Evolutionary conservation across 2,888 invertebrate genomes (phyloP).

Genomic region (Choreutis nemorana): DNA sequence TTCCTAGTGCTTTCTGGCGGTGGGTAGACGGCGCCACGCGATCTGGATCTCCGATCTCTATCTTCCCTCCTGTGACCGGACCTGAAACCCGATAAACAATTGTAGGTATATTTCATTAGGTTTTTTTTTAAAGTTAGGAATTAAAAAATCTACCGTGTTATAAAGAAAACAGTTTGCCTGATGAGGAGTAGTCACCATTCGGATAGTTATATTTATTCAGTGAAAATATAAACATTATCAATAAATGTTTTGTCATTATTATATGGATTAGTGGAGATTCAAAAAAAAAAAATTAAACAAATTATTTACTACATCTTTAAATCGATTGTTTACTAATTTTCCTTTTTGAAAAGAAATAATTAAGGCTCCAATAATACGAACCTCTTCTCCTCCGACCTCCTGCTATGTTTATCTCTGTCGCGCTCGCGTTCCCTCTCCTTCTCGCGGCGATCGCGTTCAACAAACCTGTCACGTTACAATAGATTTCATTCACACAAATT

Average conservation of each 20-base stretch:
- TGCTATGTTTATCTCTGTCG: constrained; percentile 26
- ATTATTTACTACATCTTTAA: too few species aligned
- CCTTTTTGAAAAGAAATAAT: too few species aligned
- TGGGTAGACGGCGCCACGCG: constrained; percentile 32
- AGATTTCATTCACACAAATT: not conserved
- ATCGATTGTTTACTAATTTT: too few species aligned
- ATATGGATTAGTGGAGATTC: too few species aligned
- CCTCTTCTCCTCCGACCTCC: constrained; percentile 44
- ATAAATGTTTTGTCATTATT: too few species aligned
- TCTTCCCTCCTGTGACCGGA: constrained; percentile 19
- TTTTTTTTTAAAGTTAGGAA: not conserved
- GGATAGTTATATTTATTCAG: not conserved
- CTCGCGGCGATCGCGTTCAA: constrained; percentile 35
- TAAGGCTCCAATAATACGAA: constrained; percentile 10
- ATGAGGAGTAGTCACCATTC: not conserved
- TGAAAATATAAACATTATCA: too few species aligned
- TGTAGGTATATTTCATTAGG: not conserved
- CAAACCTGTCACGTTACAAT: constrained; percentile 27
- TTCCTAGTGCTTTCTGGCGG: constrained; percentile 17
- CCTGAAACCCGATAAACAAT: not conserved
- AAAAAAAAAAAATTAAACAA: too few species aligned
- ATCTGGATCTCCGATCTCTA: constrained; percentile 26
- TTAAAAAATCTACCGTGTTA: not conserved
- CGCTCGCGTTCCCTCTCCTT: constrained; percentile 23
- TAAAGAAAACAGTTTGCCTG: not conserved